Conservation (phyloP, 2,888 invertebrate genomes). For the Agrenia bidenticulata region DNA sequence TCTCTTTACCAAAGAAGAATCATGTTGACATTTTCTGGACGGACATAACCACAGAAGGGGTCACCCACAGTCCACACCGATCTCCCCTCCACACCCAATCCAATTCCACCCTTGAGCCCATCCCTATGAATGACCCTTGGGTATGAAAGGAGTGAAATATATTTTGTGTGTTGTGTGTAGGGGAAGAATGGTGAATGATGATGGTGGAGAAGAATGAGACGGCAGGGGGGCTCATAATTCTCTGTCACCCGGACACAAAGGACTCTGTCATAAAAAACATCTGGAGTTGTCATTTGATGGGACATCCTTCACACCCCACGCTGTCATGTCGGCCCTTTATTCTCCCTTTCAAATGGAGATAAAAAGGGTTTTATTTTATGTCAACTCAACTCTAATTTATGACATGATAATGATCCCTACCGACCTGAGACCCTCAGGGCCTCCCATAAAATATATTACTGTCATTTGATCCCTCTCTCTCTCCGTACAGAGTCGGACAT, state of each 20-base stretch:
- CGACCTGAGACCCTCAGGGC: no score
- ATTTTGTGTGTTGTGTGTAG: background rate
- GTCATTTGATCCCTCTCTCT: no score
- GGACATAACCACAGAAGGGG: constrained; percentile 11
- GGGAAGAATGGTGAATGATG: constrained; percentile 6
- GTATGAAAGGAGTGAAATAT: background rate
- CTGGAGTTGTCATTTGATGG: constrained; percentile 44
- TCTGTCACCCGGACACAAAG: constrained; percentile 44
- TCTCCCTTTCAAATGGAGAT: background rate
- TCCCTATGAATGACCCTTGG: no score
- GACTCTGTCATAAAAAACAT: constrained; percentile 35
- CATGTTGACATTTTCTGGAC: constrained; percentile 11
- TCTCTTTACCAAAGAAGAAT: constrained; percentile 3
- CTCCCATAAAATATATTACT: no score
- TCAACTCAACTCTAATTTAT: constrained; percentile 13
- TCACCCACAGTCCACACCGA: background rate
- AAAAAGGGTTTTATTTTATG: constrained; percentile 7
- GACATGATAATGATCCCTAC: constrained; percentile 12
- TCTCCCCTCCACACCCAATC: no score
- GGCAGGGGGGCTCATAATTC: constrained; percentile 44
- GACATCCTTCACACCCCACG: constrained; percentile 41
- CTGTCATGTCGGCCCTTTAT: constrained; percentile 35
- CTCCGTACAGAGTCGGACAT: no score
- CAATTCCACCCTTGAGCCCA: no score
- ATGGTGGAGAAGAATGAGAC: constrained; percentile 38